Conservation (phyloP, 2,113 vertebrate genomes). For the Sinocyclocheilus rhinocerous region DNA sequence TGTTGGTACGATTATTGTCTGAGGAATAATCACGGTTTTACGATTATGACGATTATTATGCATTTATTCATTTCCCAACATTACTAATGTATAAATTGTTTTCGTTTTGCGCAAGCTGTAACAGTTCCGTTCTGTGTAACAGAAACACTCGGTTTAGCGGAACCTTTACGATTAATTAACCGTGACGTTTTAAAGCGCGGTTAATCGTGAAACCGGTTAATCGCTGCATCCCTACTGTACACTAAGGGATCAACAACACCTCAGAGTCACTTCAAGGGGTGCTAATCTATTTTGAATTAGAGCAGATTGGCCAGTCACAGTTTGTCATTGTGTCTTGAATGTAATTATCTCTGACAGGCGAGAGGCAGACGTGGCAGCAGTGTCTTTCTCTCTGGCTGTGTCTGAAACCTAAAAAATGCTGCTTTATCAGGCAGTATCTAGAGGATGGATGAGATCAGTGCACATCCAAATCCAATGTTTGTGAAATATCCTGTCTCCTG, state of each 20-base stretch:
- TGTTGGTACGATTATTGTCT: too few relatives aligned
- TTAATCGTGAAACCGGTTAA: too few relatives aligned
- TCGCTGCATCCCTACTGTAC: too few relatives aligned
- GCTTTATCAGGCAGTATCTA: not conserved
- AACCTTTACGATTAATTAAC: too few relatives aligned
- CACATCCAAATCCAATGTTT: not conserved
- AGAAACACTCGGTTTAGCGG: too few relatives aligned
- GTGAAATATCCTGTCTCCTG: not conserved
- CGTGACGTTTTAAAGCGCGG: too few relatives aligned
- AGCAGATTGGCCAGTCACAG: constrained; percentile 36
- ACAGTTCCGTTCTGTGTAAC: too few relatives aligned
- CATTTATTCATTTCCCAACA: too few relatives aligned
- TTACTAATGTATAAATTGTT: too few relatives aligned
- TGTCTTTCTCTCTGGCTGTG: not conserved
- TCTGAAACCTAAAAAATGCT: not conserved
- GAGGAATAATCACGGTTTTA: too few relatives aligned
- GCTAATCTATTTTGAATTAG: constrained; percentile 34
- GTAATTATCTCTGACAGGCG: constrained; percentile 35
- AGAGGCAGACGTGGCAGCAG: constrained; percentile 10
- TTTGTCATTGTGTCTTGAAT: constrained; percentile 21
- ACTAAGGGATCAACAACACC: constrained; percentile 10
- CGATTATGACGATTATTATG: too few relatives aligned
- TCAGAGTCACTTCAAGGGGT: not conserved
- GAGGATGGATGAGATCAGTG: constrained; percentile 11
- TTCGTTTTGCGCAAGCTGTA: too few relatives aligned